Percentiles rank a stretch among this genome's conserved stretches.
Evolutionary conservation across 2,113 vertebrate species (phyloP).

Genomic region (Zosterops lateralis): DNA sequence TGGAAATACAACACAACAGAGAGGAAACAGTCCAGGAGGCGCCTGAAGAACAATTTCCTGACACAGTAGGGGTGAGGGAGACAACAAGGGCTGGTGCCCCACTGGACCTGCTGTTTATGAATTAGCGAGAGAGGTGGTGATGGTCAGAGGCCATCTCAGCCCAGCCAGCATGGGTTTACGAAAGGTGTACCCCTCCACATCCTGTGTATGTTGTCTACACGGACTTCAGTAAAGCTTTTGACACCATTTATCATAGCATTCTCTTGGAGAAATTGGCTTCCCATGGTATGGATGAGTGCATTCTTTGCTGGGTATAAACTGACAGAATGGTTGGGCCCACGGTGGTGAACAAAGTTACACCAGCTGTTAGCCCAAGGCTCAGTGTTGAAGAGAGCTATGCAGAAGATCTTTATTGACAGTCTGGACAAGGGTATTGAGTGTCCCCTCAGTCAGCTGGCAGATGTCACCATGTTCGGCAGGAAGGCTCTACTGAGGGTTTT

Average conservation of each 20-base stretch:
- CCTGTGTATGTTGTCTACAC: background rate
- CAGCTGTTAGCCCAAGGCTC: background rate
- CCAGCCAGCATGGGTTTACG: background rate
- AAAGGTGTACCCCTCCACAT: background rate
- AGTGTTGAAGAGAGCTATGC: background rate
- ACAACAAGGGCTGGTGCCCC: background rate
- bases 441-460: background rate
- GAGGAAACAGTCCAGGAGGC: background rate
- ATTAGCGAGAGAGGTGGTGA: background rate
- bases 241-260: background rate
- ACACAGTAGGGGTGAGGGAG: background rate
- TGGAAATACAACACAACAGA: background rate
- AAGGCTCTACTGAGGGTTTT: background rate
- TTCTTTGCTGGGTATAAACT: background rate
- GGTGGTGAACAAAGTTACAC: too few relatives aligned
- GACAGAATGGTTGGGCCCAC: accelerated
- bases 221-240: background rate
- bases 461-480: accelerated
- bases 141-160: background rate
- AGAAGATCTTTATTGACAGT: background rate
- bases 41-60: background rate
- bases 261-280: background rate
- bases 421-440: background rate
- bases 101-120: background rate
- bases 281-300: too few relatives aligned